Conservation (phyloP, 2,888 invertebrate species). For the Quadroppia sp. region DNA sequence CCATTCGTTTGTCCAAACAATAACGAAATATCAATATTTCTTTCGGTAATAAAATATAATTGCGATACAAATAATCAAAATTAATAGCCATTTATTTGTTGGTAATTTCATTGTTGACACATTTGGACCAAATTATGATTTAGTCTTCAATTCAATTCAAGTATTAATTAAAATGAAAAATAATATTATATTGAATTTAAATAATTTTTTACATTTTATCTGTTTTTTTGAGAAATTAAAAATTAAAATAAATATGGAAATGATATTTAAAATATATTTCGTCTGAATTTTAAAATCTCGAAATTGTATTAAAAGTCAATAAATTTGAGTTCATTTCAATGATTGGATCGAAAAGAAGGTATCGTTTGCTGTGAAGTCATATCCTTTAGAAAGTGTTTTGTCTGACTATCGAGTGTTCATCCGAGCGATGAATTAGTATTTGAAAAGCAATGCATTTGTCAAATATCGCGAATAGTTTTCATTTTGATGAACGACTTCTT, state of each 20-base stretch:
- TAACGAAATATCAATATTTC: background rate
- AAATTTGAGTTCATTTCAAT: background rate
- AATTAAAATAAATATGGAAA: background rate
- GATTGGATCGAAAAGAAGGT: background rate
- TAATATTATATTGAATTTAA: no score
- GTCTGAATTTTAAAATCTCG: background rate
- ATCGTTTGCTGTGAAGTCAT: background rate
- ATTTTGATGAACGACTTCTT: background rate
- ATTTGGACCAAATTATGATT: background rate
- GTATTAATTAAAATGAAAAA: no score
- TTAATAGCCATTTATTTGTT: background rate
- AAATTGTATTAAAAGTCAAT: background rate
- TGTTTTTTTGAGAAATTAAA: background rate
- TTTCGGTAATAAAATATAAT: background rate
- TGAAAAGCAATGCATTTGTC: background rate
- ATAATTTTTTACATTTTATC: no score
- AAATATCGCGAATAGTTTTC: background rate
- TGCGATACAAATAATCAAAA: background rate
- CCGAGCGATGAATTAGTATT: slow-evolving; percentile 14
- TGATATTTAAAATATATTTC: background rate
- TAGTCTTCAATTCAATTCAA: background rate
- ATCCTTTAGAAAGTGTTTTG: background rate
- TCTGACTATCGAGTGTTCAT: slow-evolving; percentile 2
- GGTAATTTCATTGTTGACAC: background rate
- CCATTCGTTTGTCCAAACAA: background rate